Base-by-base conservation (phyloP, 2,888 invertebrate species). In the Hermaeophaga mercurialis region DNA sequence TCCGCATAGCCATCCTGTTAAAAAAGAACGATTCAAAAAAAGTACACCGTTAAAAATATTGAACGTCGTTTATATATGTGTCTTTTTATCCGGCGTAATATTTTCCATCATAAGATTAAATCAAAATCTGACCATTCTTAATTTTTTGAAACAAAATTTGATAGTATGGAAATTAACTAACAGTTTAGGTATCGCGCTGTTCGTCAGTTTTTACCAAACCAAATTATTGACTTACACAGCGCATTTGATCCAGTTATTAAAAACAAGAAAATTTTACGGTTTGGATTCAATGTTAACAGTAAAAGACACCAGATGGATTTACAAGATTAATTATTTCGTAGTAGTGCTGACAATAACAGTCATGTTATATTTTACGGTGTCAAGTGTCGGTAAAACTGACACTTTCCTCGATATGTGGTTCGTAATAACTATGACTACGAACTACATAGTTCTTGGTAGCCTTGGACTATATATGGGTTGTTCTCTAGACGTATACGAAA, bases 261-360 rank as follows among this genome's bases (percentile, higher is more conserved):
- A 54, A 12, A 46, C 39, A 5, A 34, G 54, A 7, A 39, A 15
- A 3, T 31, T 33, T n/a, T 54, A 15, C 18, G 39, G 46, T 2
- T 14, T 54, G 1, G 17, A 39, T 2, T 19, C 26, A 9, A 18
- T 54, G 11, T 26, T 54, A 17, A 46, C 28, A 1, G 9, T n/a
- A 12, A 19, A 39, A 11, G 28, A 54, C 3, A 39, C 39, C 2
- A 54, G 36, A n/a, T n/a, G 1, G 11, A 18, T 19, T 12, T 19
- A 39, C 11, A 39, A 19, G 3, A 8, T 8, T 22, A 8, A n/a
- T 39, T 9, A 1, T 3, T 19, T 39, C 8, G n/a, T 19, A 11
- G 39, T 22, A n/a, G 8, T 9, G 1, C 8, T 5, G 1, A 8
- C 19, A n/a, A 3, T 19, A 11, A 11, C 19, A 11, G 11, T 11